A percentile compares a stretch with the other conserved stretches of the same genome.
Evolutionary conservation across 2,888 invertebrate genomes (phyloP).

Genomic region (Heteromyza rotundicornis): DNA sequence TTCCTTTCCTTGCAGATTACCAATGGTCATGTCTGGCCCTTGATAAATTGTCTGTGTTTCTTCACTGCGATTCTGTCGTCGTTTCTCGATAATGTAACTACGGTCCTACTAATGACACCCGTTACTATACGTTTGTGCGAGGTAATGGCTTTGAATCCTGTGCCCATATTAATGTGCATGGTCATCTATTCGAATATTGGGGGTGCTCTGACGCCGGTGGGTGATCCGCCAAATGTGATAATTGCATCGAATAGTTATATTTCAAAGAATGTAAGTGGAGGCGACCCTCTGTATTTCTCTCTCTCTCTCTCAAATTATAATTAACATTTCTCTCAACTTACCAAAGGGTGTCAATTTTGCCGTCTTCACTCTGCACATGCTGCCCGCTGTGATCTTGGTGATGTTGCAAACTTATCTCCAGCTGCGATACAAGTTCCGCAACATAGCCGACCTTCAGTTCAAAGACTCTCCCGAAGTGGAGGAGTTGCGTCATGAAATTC

Average conservation of each 20-base stretch:
- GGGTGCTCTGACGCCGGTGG: constrained; percentile 88
- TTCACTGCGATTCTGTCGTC: constrained; percentile 75
- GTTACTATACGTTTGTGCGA: constrained; percentile 85
- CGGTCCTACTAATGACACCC: constrained; percentile 77
- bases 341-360: constrained; percentile 79
- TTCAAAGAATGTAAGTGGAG: constrained; percentile 55
- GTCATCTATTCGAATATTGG: constrained; percentile 91
- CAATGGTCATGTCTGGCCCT: constrained; percentile 74
- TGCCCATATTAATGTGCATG: constrained; percentile 85
- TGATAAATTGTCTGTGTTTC: constrained; percentile 74
- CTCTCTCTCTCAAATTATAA: neutral
- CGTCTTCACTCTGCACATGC: constrained; percentile 83
- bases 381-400: constrained; percentile 75
- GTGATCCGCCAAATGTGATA: constrained; percentile 78
- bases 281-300: neutral
- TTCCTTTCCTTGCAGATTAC: constrained; percentile 66
- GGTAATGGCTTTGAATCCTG: constrained; percentile 86
- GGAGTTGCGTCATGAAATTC: constrained; percentile 83
- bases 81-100: constrained; percentile 81
- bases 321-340: constrained; percentile 28
- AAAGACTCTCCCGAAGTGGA: constrained; percentile 74
- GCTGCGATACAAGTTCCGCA: constrained; percentile 75
- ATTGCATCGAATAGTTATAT: constrained; percentile 62
- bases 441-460: constrained; percentile 73
- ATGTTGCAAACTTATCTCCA: constrained; percentile 75